Evolutionary conservation across 1,140 invertebrate genomes (phyloP).

Genomic region (fruit fly (Drosophila melanogaster)): DNA sequence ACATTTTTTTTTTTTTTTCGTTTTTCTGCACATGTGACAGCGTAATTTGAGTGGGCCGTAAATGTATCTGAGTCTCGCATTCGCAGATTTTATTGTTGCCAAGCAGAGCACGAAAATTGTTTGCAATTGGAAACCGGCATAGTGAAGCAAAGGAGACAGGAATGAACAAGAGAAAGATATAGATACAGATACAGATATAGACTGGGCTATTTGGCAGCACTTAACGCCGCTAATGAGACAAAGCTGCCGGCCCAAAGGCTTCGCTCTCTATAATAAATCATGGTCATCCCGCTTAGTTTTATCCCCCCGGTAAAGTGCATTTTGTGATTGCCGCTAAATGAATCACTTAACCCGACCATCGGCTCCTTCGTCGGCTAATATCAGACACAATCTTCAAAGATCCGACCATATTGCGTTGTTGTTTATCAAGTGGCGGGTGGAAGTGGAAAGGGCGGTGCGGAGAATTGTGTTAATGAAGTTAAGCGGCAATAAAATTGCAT

Average conservation of each 20-base stretch:
- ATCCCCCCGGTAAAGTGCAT: conserved; percentile 66
- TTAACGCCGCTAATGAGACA: conserved; percentile 78
- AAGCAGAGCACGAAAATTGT: conserved; percentile 77
- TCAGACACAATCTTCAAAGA: conserved; percentile 75
- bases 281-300: conserved; percentile 51
- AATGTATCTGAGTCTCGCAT: conserved; percentile 48
- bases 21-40: conserved; percentile 51
- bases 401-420: conserved; percentile 63
- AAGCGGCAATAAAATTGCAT: conserved; percentile 81
- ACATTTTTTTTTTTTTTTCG: conserved; percentile 2
- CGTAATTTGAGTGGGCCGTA: conserved; percentile 72
- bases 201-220: conserved; percentile 63
- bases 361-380: conserved; percentile 66
- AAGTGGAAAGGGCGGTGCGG: conserved; percentile 1
- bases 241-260: conserved; percentile 72
- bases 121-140: conserved; percentile 68
- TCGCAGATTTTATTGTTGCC: conserved; percentile 64
- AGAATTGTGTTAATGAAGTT: conserved; percentile 73
- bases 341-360: conserved; percentile 74
- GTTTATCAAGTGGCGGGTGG: conserved; percentile 28
- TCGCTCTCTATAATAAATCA: conserved; percentile 68
- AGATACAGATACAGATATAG: not conserved
- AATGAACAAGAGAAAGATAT: conserved; percentile 33
- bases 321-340: conserved; percentile 80
- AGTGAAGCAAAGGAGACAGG: conserved; percentile 3